Evolutionary conservation across 2,113 vertebrate species (phyloP).

Genomic region (Ammodytes dubius): DNA sequence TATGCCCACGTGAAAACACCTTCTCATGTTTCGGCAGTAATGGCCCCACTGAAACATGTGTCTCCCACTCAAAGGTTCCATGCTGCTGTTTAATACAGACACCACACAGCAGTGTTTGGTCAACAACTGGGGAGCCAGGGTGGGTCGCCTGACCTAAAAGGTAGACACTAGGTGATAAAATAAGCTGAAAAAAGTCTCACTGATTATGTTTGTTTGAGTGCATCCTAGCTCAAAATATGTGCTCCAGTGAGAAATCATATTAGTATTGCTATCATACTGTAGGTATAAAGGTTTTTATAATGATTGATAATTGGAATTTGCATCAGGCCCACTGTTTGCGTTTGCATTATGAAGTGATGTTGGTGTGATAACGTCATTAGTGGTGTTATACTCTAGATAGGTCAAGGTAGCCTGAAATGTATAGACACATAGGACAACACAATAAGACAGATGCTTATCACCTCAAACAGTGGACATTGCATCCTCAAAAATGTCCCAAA

Average conservation of each 20-base stretch:
- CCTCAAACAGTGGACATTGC: not conserved
- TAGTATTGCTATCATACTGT: not conserved
- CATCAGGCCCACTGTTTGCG: not conserved
- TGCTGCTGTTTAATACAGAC: constrained; percentile 30
- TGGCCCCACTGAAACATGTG: constrained; percentile 53
- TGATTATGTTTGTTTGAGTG: not conserved
- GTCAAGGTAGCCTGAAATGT: not conserved
- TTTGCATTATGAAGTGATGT: not conserved
- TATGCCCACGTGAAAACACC: constrained; percentile 39
- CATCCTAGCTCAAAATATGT: not conserved
- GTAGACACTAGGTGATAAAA: not conserved
- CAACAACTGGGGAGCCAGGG: not conserved
- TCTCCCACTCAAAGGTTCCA: constrained; percentile 45
- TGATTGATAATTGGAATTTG: not conserved
- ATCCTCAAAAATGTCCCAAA: not conserved
- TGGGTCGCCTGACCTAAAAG: not conserved
- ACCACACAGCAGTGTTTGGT: constrained; percentile 14
- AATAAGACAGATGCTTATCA: not conserved
- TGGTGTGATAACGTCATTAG: not conserved
- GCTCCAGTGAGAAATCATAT: not conserved
- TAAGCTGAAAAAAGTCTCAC: not conserved
- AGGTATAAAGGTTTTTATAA: not conserved
- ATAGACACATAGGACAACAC: not conserved
- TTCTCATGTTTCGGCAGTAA: constrained; percentile 65
- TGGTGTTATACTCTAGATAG: not conserved